These are phyloP conservation scores for Leucania comma DNA, from an alignment of 2,888 invertebrate species.

Conservation along the genomic window DNA sequence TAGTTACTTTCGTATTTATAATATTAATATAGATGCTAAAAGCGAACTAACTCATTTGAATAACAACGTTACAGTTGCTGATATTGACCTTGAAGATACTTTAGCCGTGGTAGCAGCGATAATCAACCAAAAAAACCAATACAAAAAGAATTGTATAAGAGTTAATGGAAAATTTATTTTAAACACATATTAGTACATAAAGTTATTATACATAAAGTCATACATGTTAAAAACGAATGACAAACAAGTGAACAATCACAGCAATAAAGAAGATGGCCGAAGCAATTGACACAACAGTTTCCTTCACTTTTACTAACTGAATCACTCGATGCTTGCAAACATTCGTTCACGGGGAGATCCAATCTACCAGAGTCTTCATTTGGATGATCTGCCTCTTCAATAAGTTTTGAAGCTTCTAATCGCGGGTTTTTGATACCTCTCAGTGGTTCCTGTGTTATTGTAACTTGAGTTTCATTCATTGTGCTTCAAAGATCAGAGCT, in stretches of 20 bases:
- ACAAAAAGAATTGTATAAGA: no score
- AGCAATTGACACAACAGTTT: conserved; percentile 18
- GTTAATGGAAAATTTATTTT: no score
- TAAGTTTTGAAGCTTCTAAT: background rate
- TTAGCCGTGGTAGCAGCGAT: no score
- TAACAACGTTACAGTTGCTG: no score
- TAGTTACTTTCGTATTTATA: no score
- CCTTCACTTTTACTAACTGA: background rate
- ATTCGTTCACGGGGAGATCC: background rate
- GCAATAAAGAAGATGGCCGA: conserved; percentile 46
- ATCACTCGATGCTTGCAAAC: background rate
- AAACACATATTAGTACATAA: conserved; percentile 22
- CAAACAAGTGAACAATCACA: conserved; percentile 45
- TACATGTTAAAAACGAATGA: conserved; percentile 33
- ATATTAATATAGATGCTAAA: no score
- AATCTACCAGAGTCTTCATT: background rate
- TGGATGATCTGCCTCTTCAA: background rate
- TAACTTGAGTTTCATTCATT: conserved; percentile 24
- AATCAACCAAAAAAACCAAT: no score
- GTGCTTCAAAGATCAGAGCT: background rate
- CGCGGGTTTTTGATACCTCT: background rate
- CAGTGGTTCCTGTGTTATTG: conserved; percentile 22
- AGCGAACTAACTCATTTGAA: no score
- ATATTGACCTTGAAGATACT: no score
- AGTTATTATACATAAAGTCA: conserved; percentile 25